These are phyloP conservation scores for Ascaphus truei DNA, from an alignment of 2,113 vertebrate species.

Conservation along the genomic window DNA sequence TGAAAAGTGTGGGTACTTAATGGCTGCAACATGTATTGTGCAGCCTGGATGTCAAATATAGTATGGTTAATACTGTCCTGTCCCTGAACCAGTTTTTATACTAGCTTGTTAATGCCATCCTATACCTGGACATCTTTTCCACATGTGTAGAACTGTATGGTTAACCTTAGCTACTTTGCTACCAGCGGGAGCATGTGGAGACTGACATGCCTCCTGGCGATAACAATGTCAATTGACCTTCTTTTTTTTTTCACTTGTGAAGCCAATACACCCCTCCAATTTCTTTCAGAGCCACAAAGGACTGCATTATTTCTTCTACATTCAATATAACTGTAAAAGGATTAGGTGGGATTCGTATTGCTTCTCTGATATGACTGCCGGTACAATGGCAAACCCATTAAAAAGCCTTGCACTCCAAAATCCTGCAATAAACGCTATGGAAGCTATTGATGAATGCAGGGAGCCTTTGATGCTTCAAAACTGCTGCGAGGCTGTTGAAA, in stretches of 20 bases:
- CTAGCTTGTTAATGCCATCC: no score
- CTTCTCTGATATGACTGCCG: neutral
- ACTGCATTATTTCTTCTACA: conserved; percentile 11
- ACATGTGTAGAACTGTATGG: no score
- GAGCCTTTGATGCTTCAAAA: neutral
- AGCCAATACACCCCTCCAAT: neutral
- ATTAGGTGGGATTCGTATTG: conserved; percentile 14
- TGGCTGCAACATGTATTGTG: no score
- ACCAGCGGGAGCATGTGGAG: no score
- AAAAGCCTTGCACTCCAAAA: neutral
- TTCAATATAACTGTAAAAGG: conserved; percentile 9
- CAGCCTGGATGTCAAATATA: no score
- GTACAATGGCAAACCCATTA: neutral
- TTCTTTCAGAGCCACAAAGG: neutral
- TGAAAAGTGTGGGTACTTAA: no score
- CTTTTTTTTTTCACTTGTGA: neutral
- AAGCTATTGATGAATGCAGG: neutral
- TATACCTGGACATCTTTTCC: no score
- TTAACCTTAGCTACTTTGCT: no score
- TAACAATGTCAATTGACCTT: neutral
- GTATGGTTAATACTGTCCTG: no score
- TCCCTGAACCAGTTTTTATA: no score
- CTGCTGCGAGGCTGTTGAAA: neutral
- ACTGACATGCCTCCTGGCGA: neutral
- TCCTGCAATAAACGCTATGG: neutral